Evolutionary conservation across 1,140 invertebrate genomes (phyloP).

Genomic region (Eubasilissa regina): DNA sequence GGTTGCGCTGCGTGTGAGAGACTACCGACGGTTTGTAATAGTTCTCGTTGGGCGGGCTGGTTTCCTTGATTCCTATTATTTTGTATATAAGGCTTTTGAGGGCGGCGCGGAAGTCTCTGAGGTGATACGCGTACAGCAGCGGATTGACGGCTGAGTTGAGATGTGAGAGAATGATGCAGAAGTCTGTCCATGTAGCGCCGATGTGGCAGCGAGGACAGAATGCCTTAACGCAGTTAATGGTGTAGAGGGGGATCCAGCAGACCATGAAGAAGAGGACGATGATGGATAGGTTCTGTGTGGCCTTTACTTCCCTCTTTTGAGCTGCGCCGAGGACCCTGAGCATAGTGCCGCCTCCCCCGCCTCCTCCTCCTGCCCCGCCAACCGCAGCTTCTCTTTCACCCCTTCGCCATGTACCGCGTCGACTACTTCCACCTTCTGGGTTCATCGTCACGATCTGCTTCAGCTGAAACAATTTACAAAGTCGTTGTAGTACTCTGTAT

Average conservation of each 20-base stretch:
- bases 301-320: slow-evolving; percentile 90
- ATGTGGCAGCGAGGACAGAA: slow-evolving; percentile 82
- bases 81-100: slow-evolving; percentile 78
- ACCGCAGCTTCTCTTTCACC: slow-evolving; percentile 64
- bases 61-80: slow-evolving; percentile 70
- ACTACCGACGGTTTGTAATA: slow-evolving; percentile 66
- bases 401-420: slow-evolving; percentile 64
- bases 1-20: slow-evolving; percentile 47
- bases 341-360: slow-evolving; percentile 75
- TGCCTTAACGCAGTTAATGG: slow-evolving; percentile 90
- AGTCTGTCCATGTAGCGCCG: slow-evolving; percentile 80
- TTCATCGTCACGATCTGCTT: slow-evolving; percentile 73
- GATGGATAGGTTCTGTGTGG: slow-evolving; percentile 90
- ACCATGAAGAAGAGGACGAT: slow-evolving; percentile 94
- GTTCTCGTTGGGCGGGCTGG: slow-evolving; percentile 62
- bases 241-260: slow-evolving; percentile 94
- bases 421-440: slow-evolving; percentile 60
- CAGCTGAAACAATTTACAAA: slow-evolving; percentile 60
- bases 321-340: slow-evolving; percentile 84
- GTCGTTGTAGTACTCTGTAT: not conserved
- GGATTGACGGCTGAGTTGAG: slow-evolving; percentile 92
- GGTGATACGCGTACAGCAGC: slow-evolving; percentile 90
- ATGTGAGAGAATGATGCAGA: slow-evolving; percentile 91
- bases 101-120: slow-evolving; percentile 87
- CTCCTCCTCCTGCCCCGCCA: slow-evolving; percentile 75